phyloP scores from a whole-genome alignment of 2,113 vertebrate genomes.

The Myotis davidii region DNA sequence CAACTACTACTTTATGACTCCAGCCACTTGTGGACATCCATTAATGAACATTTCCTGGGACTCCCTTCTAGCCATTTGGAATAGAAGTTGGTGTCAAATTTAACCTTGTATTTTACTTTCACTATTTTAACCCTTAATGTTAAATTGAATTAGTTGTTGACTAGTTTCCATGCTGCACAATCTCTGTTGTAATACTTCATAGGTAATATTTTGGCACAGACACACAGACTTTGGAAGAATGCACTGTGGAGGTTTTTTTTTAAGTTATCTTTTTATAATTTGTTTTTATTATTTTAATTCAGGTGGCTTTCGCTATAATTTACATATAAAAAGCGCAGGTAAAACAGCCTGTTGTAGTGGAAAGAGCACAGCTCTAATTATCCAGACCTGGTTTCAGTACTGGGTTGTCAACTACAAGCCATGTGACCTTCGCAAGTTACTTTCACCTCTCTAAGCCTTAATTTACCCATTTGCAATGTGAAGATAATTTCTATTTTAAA shows the following conservation, averaged over 20 bases:
- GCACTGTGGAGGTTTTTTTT: not conserved
- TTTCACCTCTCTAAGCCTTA: conserved; percentile 23
- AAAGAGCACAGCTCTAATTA: not conserved
- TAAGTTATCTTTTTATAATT: not conserved
- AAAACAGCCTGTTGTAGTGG: not conserved
- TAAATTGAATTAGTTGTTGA: not conserved
- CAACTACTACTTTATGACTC: not conserved
- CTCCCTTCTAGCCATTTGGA: not conserved
- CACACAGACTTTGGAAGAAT: conserved; percentile 1
- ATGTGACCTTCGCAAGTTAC: not conserved
- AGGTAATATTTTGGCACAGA: not conserved
- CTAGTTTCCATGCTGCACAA: not conserved
- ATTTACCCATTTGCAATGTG: conserved; percentile 9
- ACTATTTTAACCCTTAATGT: conserved; percentile 29
- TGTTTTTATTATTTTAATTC: conserved; percentile 12
- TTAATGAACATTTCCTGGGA: not conserved
- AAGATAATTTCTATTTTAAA: conserved; percentile 8
- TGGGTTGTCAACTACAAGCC: not conserved
- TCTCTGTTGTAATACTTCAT: not conserved
- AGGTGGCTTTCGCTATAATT: not conserved
- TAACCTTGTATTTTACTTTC: conserved; percentile 46
- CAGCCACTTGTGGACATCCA: not conserved
- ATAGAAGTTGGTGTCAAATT: not conserved
- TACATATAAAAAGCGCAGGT: not conserved
- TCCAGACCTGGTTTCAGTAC: not conserved